Conservation (phyloP, 2,888 invertebrate genomes). For the Dermolepida albohirtum region DNA sequence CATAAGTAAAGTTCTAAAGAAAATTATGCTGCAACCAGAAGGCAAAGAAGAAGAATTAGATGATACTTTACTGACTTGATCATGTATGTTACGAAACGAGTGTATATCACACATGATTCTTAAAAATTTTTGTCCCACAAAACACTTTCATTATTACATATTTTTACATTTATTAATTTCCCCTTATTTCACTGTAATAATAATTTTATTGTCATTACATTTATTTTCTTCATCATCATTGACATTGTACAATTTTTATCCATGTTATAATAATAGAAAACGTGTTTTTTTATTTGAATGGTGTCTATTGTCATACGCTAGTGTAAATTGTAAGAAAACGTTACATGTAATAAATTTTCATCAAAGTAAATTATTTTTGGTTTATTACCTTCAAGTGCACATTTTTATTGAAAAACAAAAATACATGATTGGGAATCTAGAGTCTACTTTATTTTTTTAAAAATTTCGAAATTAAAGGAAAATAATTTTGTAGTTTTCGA, state of each 20-base stretch:
- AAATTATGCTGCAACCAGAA: conserved; percentile 80
- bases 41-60: conserved; percentile 93
- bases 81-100: conserved; percentile 40
- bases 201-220: conserved; percentile 9
- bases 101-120: conserved; percentile 4
- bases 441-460: too few relatives aligned
- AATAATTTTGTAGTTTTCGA: too few relatives aligned
- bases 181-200: conserved; percentile 7
- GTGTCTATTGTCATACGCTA: conserved; percentile 18
- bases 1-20: conserved; percentile 87
- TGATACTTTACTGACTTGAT: conserved; percentile 89
- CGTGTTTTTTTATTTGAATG: conserved; percentile 15
- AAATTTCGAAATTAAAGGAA: too few relatives aligned
- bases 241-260: conserved; percentile 33
- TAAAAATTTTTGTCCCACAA: conserved; percentile 5
- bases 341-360: conserved; percentile 28
- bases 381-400: neutral
- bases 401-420: neutral
- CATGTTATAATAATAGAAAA: conserved; percentile 13
- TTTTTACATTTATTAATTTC: conserved; percentile 10
- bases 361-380: neutral
- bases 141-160: neutral
- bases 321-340: conserved; percentile 13
- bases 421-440: neutral
- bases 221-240: conserved; percentile 4